Conservation (phyloP, 2,888 invertebrate genomes). For the Torymus tubicola region DNA sequence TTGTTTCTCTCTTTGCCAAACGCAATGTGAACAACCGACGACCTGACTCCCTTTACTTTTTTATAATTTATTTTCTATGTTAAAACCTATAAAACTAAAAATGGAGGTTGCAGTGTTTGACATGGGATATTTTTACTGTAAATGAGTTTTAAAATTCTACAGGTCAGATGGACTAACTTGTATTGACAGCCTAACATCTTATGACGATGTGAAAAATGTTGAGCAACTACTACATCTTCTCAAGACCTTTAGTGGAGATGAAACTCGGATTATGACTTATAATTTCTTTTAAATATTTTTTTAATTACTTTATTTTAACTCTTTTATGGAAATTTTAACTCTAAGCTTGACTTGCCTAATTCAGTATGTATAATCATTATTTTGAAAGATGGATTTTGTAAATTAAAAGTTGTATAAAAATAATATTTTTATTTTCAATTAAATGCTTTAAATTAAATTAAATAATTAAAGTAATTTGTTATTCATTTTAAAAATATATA, state of each 20-base stretch:
- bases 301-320: constrained; percentile 31
- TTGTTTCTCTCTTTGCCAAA: constrained; percentile 53
- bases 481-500: not conserved
- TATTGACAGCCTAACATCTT: constrained; percentile 48
- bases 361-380: not conserved
- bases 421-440: not conserved
- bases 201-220: constrained; percentile 50
- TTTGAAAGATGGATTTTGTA: constrained; percentile 14
- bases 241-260: constrained; percentile 44
- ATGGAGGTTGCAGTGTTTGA: constrained; percentile 13
- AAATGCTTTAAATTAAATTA: too few relatives aligned
- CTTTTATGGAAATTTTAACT: constrained; percentile 22
- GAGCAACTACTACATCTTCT: constrained; percentile 49
- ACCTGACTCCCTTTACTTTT: constrained; percentile 58
- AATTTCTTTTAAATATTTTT: constrained; percentile 45
- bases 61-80: constrained; percentile 30
- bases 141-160: constrained; percentile 48
- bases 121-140: constrained; percentile 29
- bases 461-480: too few relatives aligned
- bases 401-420: not conserved
- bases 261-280: constrained; percentile 35
- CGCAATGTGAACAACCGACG: constrained; percentile 56
- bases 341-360: constrained; percentile 43
- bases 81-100: constrained; percentile 19
- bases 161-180: constrained; percentile 44